phyloP scores from a whole-genome alignment of 2,797 vertebrate genomes.

The Alauda arvensis region DNA sequence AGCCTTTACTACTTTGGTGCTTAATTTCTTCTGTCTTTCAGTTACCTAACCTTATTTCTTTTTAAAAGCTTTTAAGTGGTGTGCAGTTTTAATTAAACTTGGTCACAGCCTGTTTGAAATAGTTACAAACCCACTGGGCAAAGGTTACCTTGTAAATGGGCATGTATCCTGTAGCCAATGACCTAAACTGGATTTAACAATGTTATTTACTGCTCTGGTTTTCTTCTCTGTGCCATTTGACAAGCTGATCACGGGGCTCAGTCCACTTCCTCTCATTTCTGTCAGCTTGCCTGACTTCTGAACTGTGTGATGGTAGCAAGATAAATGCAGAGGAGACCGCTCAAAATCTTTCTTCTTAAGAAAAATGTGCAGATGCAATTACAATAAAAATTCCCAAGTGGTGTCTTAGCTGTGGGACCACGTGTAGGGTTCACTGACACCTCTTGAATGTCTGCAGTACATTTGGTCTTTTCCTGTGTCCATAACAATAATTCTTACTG shows the following conservation, averaged over 20 bases:
- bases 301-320: background rate
- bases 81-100: background rate
- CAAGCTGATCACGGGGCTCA: background rate
- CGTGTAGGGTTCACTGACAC: background rate
- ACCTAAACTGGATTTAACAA: background rate
- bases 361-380: background rate
- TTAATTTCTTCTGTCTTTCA: slow-evolving; percentile 27
- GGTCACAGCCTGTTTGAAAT: slow-evolving; percentile 11
- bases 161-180: background rate
- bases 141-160: slow-evolving; percentile 5
- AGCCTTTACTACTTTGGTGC: slow-evolving; percentile 22
- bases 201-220: background rate
- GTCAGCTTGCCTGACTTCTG: background rate
- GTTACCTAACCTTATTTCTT: background rate
- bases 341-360: background rate
- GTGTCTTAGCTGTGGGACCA: background rate
- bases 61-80: background rate
- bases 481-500: background rate
- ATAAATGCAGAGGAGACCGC: background rate
- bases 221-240: background rate
- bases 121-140: background rate
- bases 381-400: background rate
- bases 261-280: background rate
- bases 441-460: background rate
- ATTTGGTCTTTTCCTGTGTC: background rate